Conservation (phyloP, 2,113 vertebrate species). For the Hemibagrus wyckioides region DNA sequence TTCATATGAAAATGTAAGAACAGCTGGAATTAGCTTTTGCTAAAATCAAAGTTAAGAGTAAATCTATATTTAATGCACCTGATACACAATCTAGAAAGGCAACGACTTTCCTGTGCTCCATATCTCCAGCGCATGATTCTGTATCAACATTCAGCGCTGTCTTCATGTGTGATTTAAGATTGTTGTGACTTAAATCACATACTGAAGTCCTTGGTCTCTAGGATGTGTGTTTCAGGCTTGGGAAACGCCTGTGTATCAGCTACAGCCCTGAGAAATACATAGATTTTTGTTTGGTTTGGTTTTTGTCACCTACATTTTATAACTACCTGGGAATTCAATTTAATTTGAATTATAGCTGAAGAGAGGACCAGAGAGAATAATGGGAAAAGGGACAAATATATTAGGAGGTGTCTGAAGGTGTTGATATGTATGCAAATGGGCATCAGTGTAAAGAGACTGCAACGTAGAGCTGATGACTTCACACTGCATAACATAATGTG, state of each 20-base stretch:
- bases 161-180: not conserved
- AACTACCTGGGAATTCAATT: not conserved
- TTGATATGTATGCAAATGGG: constrained; percentile 21
- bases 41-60: not conserved
- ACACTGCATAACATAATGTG: constrained; percentile 38
- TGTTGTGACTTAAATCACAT: not conserved
- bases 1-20: constrained; percentile 4
- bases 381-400: not conserved
- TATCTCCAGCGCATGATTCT: not conserved
- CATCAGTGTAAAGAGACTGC: constrained; percentile 21
- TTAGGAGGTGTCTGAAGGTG: not conserved
- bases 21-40: not conserved
- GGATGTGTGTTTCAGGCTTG: not conserved
- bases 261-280: not conserved
- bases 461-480: constrained; percentile 22
- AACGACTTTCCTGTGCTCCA: not conserved
- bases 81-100: constrained; percentile 3
- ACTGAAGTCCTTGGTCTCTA: constrained; percentile 13
- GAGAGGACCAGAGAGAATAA: no score
- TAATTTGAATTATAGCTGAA: not conserved
- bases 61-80: not conserved
- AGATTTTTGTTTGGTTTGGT: not conserved
- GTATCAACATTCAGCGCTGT: constrained; percentile 7
- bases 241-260: not conserved
- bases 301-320: not conserved